These are phyloP conservation scores for Stigmatopora argus DNA, from an alignment of 2,113 vertebrate species.

Conservation along the genomic window DNA sequence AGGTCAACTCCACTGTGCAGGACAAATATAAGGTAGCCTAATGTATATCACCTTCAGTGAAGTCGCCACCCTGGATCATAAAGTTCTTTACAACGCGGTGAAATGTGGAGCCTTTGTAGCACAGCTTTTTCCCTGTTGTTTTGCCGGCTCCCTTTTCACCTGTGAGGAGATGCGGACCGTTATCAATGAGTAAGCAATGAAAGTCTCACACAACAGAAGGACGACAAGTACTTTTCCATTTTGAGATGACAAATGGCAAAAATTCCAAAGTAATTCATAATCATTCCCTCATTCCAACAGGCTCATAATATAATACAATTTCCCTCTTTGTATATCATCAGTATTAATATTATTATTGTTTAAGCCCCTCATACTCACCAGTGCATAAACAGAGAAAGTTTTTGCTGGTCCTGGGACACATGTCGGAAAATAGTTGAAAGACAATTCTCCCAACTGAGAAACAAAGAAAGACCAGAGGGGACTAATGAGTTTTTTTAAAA, in stretches of 20 bases:
- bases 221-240: not conserved
- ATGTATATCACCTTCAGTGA: constrained; percentile 84
- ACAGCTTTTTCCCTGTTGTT: constrained; percentile 93
- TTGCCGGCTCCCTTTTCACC: constrained; percentile 93
- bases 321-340: too few relatives aligned
- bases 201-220: not conserved
- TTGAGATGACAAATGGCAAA: constrained; percentile 4
- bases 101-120: constrained; percentile 97
- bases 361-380: constrained; percentile 68
- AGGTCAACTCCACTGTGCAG: not conserved
- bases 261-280: too few relatives aligned
- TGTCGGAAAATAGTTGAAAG: constrained; percentile 95
- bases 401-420: constrained; percentile 97
- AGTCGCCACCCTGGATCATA: constrained; percentile 99
- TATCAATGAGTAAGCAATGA: constrained; percentile 3
- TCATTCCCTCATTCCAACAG: too few relatives aligned
- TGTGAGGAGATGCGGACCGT: constrained; percentile 48
- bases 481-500: not conserved
- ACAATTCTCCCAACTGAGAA: constrained; percentile 90
- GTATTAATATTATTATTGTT: not conserved
- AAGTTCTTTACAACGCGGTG: constrained; percentile 99
- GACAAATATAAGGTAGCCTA: not conserved
- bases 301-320: too few relatives aligned
- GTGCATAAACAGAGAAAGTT: constrained; percentile 97
- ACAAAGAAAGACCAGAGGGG: constrained; percentile 23